phyloP scores from a whole-genome alignment of 2,113 vertebrate genomes.

The Colius striatus region DNA sequence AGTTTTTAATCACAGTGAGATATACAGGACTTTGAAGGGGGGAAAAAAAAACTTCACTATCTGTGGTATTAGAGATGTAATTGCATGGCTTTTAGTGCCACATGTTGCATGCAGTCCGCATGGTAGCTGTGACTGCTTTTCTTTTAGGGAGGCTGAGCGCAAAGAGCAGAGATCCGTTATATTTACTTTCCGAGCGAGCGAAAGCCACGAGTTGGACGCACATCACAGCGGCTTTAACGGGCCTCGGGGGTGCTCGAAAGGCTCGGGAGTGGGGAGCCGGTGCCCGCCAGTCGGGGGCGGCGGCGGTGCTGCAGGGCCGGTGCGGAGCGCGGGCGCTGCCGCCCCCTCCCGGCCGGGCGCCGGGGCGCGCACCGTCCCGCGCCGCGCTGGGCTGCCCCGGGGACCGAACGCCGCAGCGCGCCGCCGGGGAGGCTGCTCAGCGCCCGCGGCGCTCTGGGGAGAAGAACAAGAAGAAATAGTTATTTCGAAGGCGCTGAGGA shows the following conservation, averaged over 20 bases:
- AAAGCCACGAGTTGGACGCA: not conserved
- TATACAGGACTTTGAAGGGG: rapidly evolving
- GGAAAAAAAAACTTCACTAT: not conserved
- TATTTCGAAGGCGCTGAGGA: no score
- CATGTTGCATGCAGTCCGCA: rapidly evolving
- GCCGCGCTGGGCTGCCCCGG: no score
- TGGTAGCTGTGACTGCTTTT: not conserved
- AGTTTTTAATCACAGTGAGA: not conserved
- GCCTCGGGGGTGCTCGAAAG: not conserved
- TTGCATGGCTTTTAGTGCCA: not conserved
- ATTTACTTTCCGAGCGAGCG: rapidly evolving
- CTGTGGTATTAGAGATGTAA: not conserved
- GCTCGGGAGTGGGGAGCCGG: no score
- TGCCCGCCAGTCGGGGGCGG: no score
- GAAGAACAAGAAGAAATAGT: no score
- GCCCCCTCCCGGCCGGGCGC: not conserved
- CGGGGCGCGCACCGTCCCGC: not conserved
- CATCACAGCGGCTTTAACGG: not conserved
- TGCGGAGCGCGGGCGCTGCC: not conserved
- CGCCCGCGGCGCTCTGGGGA: no score
- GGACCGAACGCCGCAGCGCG: not conserved
- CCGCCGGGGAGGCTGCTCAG: no score
- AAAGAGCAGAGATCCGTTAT: not conserved
- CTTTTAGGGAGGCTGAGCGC: not conserved
- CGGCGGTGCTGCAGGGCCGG: not conserved